Evolutionary conservation across 1,140 invertebrate species (phyloP).

Genomic region (Ladona fulva): DNA sequence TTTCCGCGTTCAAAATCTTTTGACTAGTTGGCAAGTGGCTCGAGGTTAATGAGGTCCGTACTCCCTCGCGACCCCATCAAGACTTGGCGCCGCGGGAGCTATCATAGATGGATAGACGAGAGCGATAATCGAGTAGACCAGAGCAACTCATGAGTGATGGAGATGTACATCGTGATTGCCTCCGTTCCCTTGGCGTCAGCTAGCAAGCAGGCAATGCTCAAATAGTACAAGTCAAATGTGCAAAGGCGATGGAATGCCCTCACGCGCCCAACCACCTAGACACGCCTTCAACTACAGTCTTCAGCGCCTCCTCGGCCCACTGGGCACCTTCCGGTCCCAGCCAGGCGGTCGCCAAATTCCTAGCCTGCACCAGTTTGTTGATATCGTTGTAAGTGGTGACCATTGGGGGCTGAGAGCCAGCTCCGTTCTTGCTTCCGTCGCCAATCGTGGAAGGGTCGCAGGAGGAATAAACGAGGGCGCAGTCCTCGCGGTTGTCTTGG

Average conservation of each 20-base stretch:
- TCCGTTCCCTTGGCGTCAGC: no score
- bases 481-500: conserved; percentile 61
- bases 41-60: neutral
- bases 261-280: neutral
- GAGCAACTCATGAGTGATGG: no score
- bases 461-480: conserved; percentile 40
- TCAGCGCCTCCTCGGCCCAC: neutral
- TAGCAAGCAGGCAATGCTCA: no score
- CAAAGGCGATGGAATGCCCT: neutral
- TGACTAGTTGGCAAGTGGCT: neutral
- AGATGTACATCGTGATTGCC: no score
- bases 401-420: conserved; percentile 59
- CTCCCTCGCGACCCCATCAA: neutral
- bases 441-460: conserved; percentile 36
- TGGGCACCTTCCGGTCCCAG: conserved; percentile 11
- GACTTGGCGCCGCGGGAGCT: no score
- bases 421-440: neutral
- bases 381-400: conserved; percentile 75
- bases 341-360: conserved; percentile 33
- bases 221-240: no score
- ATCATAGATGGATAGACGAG: no score
- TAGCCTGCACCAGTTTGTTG: conserved; percentile 71
- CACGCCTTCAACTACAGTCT: neutral
- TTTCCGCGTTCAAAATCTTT: neutral
- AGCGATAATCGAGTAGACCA: no score